Percentiles rank a stretch among this genome's conserved stretches.
phyloP scores from a whole-genome alignment of 1,140 invertebrate genomes.

The Pentalonia nigronervosa region DNA sequence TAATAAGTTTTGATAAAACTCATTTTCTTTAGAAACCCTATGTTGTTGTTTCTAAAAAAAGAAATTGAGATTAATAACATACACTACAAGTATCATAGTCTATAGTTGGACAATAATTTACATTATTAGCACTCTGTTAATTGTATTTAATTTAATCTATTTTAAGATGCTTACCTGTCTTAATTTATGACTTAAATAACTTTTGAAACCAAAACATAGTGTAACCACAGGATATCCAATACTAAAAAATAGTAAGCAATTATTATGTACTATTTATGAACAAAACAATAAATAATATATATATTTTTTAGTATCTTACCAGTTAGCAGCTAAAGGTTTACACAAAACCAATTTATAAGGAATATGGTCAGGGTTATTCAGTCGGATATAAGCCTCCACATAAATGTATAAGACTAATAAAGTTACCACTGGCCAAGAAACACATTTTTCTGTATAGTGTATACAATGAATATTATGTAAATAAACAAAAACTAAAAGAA shows the following conservation, averaged over 20 bases:
- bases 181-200: slow-evolving; percentile 91
- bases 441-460: slow-evolving; percentile 79
- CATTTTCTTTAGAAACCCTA: slow-evolving; percentile 93
- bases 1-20: slow-evolving; percentile 92
- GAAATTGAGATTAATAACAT: not conserved
- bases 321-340: slow-evolving; percentile 97
- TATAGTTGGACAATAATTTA: not conserved
- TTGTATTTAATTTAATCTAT: not conserved
- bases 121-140: not conserved
- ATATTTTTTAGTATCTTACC: slow-evolving; percentile 69
- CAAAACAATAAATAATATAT: not conserved
- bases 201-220: slow-evolving; percentile 95
- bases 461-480: slow-evolving; percentile 61
- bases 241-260: slow-evolving; percentile 69
- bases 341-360: slow-evolving; percentile 81
- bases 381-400: slow-evolving; percentile 89
- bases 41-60: slow-evolving; percentile 82
- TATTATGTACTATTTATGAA: not conserved
- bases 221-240: slow-evolving; percentile 98
- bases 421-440: slow-evolving; percentile 93
- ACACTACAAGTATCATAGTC: not conserved
- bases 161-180: slow-evolving; percentile 70
- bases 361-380: slow-evolving; percentile 85
- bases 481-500: slow-evolving; percentile 15
- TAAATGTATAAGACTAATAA: slow-evolving; percentile 96